Percentiles rank a stretch among this genome's conserved stretches.
These are phyloP conservation scores for Orthosia incerta DNA, from an alignment of 2,888 invertebrate genomes.

Conservation along the genomic window DNA sequence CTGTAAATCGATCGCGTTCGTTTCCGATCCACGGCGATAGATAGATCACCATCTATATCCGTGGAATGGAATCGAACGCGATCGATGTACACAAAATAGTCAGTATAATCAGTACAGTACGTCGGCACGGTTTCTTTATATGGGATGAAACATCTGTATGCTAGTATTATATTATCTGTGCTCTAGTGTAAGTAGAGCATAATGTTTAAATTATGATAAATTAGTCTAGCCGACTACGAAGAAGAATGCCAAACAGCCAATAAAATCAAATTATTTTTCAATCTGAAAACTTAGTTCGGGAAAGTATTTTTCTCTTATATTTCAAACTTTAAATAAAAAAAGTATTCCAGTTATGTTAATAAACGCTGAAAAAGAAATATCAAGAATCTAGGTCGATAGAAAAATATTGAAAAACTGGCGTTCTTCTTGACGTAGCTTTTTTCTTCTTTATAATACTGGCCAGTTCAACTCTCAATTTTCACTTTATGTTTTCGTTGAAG, in stretches of 20 bases:
- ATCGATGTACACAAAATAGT: too few species aligned
- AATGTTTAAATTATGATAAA: too few species aligned
- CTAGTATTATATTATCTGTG: too few species aligned
- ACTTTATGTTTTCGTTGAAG: background rate
- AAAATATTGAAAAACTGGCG: constrained; percentile 19
- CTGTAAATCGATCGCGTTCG: too few species aligned
- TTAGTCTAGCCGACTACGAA: too few species aligned
- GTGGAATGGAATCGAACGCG: too few species aligned
- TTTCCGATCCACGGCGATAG: too few species aligned
- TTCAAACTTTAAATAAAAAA: background rate
- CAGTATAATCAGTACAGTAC: too few species aligned
- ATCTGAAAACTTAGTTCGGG: background rate
- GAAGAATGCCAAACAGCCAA: background rate
- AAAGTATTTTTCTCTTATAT: background rate
- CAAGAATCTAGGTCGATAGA: background rate
- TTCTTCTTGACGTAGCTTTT: constrained; percentile 5
- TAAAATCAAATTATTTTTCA: background rate
- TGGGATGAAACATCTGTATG: too few species aligned
- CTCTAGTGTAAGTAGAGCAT: too few species aligned
- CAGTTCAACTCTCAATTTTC: background rate
- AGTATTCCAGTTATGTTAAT: background rate
- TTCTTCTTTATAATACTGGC: background rate
- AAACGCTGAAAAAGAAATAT: constrained; percentile 28
- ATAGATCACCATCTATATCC: too few species aligned
- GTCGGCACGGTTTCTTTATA: too few species aligned